phyloP scores from a whole-genome alignment of 1,140 invertebrate genomes.

The Temnothorax longispinosus region DNA sequence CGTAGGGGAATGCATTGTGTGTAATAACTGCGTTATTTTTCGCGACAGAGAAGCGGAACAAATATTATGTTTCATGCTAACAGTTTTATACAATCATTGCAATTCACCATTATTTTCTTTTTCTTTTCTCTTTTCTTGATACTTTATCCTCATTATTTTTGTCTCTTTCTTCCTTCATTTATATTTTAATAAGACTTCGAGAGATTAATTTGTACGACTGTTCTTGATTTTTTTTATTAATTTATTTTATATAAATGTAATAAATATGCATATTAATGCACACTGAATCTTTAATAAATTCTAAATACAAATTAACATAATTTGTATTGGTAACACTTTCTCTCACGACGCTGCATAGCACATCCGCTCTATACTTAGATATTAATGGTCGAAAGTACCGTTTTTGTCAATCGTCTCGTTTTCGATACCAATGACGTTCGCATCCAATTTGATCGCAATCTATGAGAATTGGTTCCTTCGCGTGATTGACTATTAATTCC shows the following conservation, averaged over 20 bases:
- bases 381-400: neutral
- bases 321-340: neutral
- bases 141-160: neutral
- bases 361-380: neutral
- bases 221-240: neutral
- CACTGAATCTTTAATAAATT: neutral
- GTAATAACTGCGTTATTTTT: neutral
- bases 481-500: conserved; percentile 66
- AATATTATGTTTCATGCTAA: neutral
- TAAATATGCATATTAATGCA: neutral
- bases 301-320: neutral
- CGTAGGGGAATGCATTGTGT: neutral
- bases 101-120: neutral
- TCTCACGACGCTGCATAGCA: neutral
- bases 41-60: neutral
- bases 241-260: neutral
- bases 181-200: conserved; percentile 10
- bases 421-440: conserved; percentile 22
- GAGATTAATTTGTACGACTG: neutral
- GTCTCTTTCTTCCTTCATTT: neutral
- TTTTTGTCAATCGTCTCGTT: conserved; percentile 17
- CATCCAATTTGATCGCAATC: neutral
- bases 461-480: conserved; percentile 53
- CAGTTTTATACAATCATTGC: neutral
- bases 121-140: neutral